Conservation (phyloP, 2,797 vertebrate species). For the Psittacula derbiana region DNA sequence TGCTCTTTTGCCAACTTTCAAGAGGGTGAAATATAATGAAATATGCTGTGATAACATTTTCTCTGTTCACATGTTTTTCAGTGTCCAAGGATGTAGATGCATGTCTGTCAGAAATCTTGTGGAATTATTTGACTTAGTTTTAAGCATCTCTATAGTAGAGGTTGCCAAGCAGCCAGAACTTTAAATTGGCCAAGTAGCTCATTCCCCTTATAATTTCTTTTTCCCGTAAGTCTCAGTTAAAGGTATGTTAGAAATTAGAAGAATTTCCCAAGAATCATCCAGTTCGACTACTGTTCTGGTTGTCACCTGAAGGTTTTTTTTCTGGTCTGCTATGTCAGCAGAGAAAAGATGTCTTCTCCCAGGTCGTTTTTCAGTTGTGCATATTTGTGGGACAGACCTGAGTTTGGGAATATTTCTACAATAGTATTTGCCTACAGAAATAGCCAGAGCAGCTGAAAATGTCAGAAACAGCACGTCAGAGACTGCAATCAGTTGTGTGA, state of each 20-base stretch:
- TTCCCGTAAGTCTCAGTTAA: not conserved
- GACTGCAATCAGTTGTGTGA: not conserved
- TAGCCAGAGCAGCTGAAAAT: not conserved
- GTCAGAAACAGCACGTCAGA: not conserved
- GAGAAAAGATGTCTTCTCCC: not conserved
- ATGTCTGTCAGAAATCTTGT: not conserved
- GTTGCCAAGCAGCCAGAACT: not conserved
- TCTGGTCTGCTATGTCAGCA: not conserved
- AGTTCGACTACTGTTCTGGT: not conserved
- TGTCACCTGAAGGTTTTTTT: not conserved
- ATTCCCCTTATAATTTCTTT: not conserved
- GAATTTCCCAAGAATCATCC: not conserved
- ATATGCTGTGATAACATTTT: not conserved
- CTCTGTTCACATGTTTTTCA: not conserved
- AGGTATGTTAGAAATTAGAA: not conserved
- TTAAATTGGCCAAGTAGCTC: not conserved
- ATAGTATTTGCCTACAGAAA: not conserved
- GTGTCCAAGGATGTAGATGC: not conserved
- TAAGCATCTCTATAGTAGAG: not conserved
- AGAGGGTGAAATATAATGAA: fast-evolving
- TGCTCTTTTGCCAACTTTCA: not conserved
- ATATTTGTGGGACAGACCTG: not conserved
- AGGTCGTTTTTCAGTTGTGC: fast-evolving
- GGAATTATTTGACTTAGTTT: not conserved
- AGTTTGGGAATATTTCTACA: not conserved